Percentiles rank a stretch among this genome's conserved stretches.
These are phyloP conservation scores for Ptilodon capucinus DNA, from an alignment of 2,888 invertebrate genomes.

Conservation along the genomic window DNA sequence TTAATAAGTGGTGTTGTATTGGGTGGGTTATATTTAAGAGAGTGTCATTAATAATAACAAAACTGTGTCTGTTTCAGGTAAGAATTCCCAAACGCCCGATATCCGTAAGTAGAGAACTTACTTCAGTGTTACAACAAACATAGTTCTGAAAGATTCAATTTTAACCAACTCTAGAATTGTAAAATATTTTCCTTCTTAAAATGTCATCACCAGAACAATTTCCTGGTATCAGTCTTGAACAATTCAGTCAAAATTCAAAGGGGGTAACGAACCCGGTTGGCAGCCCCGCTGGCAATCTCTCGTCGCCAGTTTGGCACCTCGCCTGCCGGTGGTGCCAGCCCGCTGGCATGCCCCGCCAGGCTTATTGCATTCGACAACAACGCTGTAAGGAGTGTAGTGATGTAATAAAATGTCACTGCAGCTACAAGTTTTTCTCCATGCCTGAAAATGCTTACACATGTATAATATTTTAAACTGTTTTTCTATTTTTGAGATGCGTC, in stretches of 20 bases:
- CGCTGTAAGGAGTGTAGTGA: conserved; percentile 10
- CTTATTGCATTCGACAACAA: conserved; percentile 29
- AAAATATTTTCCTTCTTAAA: background rate
- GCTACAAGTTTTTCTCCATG: background rate
- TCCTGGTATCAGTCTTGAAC: conserved; percentile 9
- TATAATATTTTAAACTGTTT: too few species aligned
- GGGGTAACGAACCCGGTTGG: conserved; percentile 28
- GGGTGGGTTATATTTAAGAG: too few species aligned
- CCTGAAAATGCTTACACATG: background rate
- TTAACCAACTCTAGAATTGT: background rate
- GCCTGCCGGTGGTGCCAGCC: conserved; percentile 35
- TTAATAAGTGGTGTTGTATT: too few species aligned
- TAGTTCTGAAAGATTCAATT: background rate
- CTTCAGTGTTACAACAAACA: background rate
- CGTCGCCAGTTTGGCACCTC: conserved; percentile 34
- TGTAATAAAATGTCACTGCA: conserved; percentile 8
- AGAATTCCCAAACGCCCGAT: conserved; percentile 5
- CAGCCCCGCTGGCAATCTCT: conserved; percentile 18
- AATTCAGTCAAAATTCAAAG: conserved; percentile 1
- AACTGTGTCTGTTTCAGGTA: conserved; percentile 19
- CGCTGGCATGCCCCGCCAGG: conserved; percentile 2
- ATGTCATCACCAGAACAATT: background rate
- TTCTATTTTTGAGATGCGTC: too few species aligned
- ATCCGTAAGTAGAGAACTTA: background rate
- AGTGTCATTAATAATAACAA: background rate